Evolutionary conservation across 2,113 vertebrate genomes (phyloP), one percentile per base, ranked within the genome.

Genomic region (Odocoileus hemionus): DNA sequence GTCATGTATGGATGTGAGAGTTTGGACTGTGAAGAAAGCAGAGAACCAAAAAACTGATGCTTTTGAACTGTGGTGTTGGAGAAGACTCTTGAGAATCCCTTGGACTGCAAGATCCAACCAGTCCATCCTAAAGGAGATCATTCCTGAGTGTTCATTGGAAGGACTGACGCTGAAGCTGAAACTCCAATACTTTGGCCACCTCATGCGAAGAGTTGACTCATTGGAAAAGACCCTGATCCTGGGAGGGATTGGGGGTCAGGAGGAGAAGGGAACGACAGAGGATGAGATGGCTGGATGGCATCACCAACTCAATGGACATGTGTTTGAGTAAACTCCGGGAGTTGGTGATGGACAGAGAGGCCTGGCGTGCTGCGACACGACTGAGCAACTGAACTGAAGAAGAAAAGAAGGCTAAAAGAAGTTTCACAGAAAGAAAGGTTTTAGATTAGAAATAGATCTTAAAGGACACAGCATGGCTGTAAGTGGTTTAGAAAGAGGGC

Each of bases 381-480:
- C 17, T 36, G 9, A 70, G 64, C n/a, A 36, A 70, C 17, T 23
- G 64, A 70, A 36, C 64, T 36, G 9, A 70, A 55, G 19, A 80
- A 92, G 36, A 95, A 92, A 89, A n/a, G 47, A 82, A 86, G 33
- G 39, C 70, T 89, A 19, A 64, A 25, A 43, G 55, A 82, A 79
- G 23, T 86, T 89, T 89, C 16, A 90, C 55, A 36, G 33, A 55
- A 78, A 86, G 15, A 85, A 55, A 43, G 17, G 15, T 17, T 89
- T 91, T 30, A 21, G 47, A 80, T 67, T 28, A 57, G 17, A 95
- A 95, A 91, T 15, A 70, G n/a, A 85, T 67, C 60, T 55, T 86
- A 25, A 90, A 90, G 50, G n/a, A 90, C 12, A 76, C 25, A 86
- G 3, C 21, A 70, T 3, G 1, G 36, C 16, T 70, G 33, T 47